Percentiles rank a stretch among this genome's conserved stretches.
Evolutionary conservation across 2,113 vertebrate species (phyloP).

Genomic region (Vulpes ferrilata): DNA sequence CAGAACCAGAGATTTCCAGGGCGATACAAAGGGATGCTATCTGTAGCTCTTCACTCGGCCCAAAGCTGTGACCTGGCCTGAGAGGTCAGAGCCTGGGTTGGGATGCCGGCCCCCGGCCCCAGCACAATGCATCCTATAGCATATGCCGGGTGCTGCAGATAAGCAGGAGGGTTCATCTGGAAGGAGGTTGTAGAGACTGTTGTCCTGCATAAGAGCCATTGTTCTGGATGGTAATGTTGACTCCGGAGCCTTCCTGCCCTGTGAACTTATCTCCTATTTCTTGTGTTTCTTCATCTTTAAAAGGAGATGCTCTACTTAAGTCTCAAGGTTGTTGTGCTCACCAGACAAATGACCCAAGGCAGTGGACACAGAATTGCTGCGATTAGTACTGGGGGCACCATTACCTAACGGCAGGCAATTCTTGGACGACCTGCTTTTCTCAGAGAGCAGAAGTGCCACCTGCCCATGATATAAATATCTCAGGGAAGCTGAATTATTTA

Average conservation of each 20-base stretch:
- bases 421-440: conserved; percentile 63
- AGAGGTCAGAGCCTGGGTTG: neutral
- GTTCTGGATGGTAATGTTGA: neutral
- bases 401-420: neutral
- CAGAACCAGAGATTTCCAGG: neutral
- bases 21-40: neutral
- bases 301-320: neutral
- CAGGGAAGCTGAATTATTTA: conserved; percentile 73
- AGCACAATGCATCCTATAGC: neutral
- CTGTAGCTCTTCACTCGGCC: neutral
- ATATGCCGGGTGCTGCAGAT: neutral
- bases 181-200: neutral
- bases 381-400: neutral
- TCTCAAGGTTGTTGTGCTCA: neutral
- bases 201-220: neutral
- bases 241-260: neutral
- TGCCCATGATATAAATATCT: conserved; percentile 67
- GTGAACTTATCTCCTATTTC: neutral
- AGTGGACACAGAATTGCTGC: neutral
- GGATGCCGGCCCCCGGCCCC: fast-evolving
- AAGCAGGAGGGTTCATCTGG: neutral
- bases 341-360: neutral
- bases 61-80: neutral
- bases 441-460: conserved; percentile 60
- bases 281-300: neutral